Evolutionary conservation across 2,888 invertebrate genomes (phyloP).

Genomic region (Phalera bucephala): DNA sequence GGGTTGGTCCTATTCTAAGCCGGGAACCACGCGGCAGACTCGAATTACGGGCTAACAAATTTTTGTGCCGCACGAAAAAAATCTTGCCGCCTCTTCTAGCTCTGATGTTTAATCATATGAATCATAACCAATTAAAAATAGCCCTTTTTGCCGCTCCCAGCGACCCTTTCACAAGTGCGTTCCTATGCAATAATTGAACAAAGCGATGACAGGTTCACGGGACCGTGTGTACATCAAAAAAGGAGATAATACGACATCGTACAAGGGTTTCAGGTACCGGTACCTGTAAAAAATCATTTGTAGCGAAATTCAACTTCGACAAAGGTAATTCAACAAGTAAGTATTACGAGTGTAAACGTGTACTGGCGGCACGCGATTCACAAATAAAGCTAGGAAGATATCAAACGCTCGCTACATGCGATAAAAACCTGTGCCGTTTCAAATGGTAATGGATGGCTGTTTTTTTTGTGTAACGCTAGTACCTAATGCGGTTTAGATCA

Average conservation of each 20-base stretch:
- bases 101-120: too few species aligned
- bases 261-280: conserved; percentile 26
- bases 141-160: too few species aligned
- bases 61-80: too few species aligned
- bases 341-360: conserved; percentile 54
- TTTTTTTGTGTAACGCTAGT: conserved; percentile 42
- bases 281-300: conserved; percentile 34
- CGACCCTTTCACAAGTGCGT: too few species aligned
- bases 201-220: too few species aligned
- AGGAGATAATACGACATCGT: conserved; percentile 21
- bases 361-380: conserved; percentile 69
- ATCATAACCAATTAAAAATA: too few species aligned
- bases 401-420: conserved; percentile 66
- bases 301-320: conserved; percentile 45
- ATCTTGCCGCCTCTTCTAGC: too few species aligned
- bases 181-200: too few species aligned
- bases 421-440: conserved; percentile 64
- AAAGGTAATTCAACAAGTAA: conserved; percentile 70
- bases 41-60: too few species aligned
- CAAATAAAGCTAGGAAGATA: conserved; percentile 78
- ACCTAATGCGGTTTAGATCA: conserved; percentile 41
- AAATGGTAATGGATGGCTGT: conserved; percentile 62
- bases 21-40: too few species aligned
- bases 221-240: conserved; percentile 24
- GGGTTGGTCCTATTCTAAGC: too few species aligned